Percentiles rank a stretch among this genome's conserved stretches.
Conservation (phyloP, 2,888 invertebrate genomes). For the Ferrisia virgata region DNA sequence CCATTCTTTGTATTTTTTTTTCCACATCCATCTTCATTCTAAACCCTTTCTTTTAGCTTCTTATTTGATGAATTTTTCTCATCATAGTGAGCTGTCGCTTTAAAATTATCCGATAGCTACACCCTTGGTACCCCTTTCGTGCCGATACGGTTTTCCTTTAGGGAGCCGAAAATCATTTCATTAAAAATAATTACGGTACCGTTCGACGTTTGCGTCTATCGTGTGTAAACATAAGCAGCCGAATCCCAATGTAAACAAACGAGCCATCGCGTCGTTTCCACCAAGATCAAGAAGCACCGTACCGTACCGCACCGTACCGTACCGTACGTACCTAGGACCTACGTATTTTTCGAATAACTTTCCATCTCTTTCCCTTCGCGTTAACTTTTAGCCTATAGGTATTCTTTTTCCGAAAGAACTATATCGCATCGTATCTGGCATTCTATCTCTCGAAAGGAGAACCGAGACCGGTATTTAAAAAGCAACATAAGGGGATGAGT, state of each 20-base stretch:
- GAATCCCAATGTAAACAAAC: neutral
- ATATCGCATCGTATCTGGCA: neutral
- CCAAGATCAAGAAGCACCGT: neutral
- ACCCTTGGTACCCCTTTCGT: neutral
- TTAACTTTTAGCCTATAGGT: neutral
- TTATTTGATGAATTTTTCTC: neutral
- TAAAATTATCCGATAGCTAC: neutral
- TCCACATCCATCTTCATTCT: neutral
- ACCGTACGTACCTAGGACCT: too few species aligned
- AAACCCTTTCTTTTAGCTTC: neutral
- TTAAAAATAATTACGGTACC: slow-evolving; percentile 1
- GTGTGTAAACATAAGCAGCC: neutral
- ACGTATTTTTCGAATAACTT: neutral
- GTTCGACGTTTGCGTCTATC: neutral
- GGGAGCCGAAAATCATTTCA: neutral
- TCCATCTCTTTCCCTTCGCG: neutral
- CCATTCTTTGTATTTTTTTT: neutral
- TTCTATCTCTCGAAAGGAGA: too few species aligned
- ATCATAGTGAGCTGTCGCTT: neutral
- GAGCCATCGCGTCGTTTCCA: neutral
- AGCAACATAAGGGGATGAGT: neutral
- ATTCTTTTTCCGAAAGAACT: neutral
- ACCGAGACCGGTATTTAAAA: neutral
- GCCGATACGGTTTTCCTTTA: neutral
- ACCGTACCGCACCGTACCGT: too few species aligned